Percentiles rank a stretch among this genome's conserved stretches.
Evolutionary conservation across 2,888 invertebrate species (phyloP).

Genomic region (Xestobium rufovillosum): DNA sequence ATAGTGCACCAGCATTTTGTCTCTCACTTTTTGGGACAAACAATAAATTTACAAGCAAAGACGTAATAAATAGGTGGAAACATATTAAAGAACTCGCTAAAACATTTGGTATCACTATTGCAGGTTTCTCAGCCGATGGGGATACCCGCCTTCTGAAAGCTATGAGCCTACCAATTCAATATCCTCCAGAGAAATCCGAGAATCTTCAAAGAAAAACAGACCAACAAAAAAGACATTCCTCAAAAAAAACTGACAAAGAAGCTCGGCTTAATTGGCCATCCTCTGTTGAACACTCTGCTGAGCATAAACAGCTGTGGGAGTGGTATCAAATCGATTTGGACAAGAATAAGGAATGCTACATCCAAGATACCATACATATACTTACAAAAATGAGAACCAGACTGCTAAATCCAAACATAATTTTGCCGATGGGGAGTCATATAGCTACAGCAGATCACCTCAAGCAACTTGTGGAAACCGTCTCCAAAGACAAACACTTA

Average conservation of each 20-base stretch:
- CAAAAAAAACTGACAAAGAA: too few species aligned
- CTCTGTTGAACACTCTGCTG: too few species aligned
- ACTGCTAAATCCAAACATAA: conserved; percentile 12
- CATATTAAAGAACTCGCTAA: conserved; percentile 12
- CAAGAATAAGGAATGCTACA: conserved; percentile 6
- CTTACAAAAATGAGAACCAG: conserved; percentile 18
- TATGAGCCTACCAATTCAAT: conserved; percentile 15
- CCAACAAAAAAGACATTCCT: too few species aligned
- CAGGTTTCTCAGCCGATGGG: conserved; percentile 17
- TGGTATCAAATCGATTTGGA: conserved; percentile 11
- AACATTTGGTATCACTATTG: conserved; percentile 11
- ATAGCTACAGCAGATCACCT: conserved; percentile 7
- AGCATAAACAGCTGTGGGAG: conserved; percentile 10
- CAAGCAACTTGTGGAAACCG: conserved; percentile 4
- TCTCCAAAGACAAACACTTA: conserved; percentile 15
- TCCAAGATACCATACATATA: conserved; percentile 18
- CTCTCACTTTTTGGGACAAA: conserved; percentile 22
- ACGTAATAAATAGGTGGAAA: conserved; percentile 20
- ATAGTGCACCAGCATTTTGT: conserved; percentile 19
- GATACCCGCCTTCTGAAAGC: conserved; percentile 14
- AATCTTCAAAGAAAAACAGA: too few species aligned
- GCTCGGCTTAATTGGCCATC: too few species aligned
- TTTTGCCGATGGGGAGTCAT: conserved; percentile 15
- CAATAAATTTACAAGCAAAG: conserved; percentile 21
- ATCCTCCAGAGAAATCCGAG: conserved; percentile 13